Conservation (phyloP, 2,113 vertebrate genomes). For the Myanophis thanlyinensis region DNA sequence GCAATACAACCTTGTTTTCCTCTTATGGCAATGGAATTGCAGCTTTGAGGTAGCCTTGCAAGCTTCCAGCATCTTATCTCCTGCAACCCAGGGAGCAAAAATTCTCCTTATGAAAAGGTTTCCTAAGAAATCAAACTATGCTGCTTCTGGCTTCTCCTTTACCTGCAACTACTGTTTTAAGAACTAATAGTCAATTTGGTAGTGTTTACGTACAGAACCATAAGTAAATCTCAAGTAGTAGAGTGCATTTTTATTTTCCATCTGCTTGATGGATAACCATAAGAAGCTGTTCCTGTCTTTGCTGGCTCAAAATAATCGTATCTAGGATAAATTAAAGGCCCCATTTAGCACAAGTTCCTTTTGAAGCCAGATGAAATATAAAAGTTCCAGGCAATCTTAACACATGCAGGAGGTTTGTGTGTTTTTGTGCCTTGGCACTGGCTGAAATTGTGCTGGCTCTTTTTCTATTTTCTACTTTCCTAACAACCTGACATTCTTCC, state of each 20-base stretch:
- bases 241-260: not conserved
- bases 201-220: not conserved
- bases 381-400: not conserved
- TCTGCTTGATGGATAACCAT: not conserved
- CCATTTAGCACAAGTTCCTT: not conserved
- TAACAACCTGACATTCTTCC: not conserved
- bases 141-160: not conserved
- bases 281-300: not conserved
- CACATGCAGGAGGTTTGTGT: not conserved
- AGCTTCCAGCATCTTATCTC: not conserved
- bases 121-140: not conserved
- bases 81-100: not conserved
- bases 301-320: not conserved
- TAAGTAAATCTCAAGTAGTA: not conserved
- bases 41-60: not conserved
- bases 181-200: not conserved
- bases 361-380: not conserved
- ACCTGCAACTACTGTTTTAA: not conserved
- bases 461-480: not conserved
- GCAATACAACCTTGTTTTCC: not conserved
- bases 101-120: not conserved
- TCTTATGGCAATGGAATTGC: not conserved
- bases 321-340: not conserved
- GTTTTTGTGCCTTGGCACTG: not conserved
- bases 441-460: not conserved